These are phyloP conservation scores for Adelosebastes latens DNA, from an alignment of 2,797 vertebrate genomes.

Conservation along the genomic window DNA sequence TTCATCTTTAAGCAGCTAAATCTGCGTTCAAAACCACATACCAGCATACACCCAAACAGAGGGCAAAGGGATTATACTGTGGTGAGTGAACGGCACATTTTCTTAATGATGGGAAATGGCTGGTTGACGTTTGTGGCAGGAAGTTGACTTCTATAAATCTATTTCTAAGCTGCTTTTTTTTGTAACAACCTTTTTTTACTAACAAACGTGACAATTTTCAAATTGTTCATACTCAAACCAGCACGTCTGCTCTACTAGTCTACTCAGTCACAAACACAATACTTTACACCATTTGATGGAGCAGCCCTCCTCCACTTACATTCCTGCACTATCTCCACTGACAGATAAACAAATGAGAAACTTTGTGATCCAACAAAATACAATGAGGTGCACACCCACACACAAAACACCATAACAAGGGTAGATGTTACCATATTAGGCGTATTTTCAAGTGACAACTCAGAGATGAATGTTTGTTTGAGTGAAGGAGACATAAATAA, in stretches of 20 bases:
- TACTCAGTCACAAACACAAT: slow-evolving; percentile 3
- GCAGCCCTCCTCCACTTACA: slow-evolving; percentile 36
- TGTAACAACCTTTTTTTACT: not conserved
- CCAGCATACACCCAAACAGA: not conserved
- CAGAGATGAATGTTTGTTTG: not conserved
- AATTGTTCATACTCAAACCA: not conserved
- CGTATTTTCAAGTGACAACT: not conserved
- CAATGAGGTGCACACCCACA: slow-evolving; percentile 14
- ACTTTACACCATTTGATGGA: slow-evolving; percentile 9
- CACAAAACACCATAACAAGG: not conserved
- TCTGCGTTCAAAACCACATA: not conserved
- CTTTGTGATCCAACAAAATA: slow-evolving; percentile 20
- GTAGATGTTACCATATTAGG: slow-evolving; percentile 26
- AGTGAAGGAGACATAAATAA: not conserved
- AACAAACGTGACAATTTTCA: not conserved
- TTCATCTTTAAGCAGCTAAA: not conserved
- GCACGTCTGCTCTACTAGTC: not conserved
- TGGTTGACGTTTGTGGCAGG: not conserved
- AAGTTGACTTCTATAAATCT: not conserved
- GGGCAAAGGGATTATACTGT: not conserved
- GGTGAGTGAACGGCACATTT: not conserved
- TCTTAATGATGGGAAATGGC: slow-evolving; percentile 14
- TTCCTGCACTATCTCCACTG: slow-evolving; percentile 66
- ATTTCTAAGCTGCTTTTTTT: not conserved
- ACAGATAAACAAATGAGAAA: slow-evolving; percentile 63